A percentile compares a stretch with the other conserved stretches of the same genome.
phyloP scores from a whole-genome alignment of 2,888 invertebrate genomes.

The Pemphredon lugubris region DNA sequence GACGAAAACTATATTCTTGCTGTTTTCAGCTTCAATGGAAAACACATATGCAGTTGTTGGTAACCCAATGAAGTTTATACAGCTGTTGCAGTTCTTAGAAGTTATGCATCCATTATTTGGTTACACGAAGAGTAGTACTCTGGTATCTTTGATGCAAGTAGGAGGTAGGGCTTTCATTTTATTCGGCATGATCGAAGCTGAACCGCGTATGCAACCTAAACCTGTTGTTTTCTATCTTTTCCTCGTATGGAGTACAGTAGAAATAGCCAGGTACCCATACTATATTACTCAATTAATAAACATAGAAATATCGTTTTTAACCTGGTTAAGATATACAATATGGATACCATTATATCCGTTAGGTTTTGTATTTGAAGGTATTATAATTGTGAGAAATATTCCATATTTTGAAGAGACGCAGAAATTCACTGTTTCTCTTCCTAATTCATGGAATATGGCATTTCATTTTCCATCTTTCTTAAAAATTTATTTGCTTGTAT shows the following conservation, averaged over 20 bases:
- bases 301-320: slow-evolving; percentile 87
- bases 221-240: slow-evolving; percentile 95
- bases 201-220: slow-evolving; percentile 92
- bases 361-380: slow-evolving; percentile 93
- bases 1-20: too few relatives aligned
- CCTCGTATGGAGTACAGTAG: slow-evolving; percentile 90
- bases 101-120: slow-evolving; percentile 94
- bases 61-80: slow-evolving; percentile 89
- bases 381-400: slow-evolving; percentile 90
- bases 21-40: slow-evolving; percentile 83
- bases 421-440: slow-evolving; percentile 88
- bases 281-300: slow-evolving; percentile 92
- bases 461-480: slow-evolving; percentile 93
- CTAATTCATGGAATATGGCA: slow-evolving; percentile 92
- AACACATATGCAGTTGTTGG: slow-evolving; percentile 89
- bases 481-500: slow-evolving; percentile 88
- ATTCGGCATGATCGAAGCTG: slow-evolving; percentile 91
- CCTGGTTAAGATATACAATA: slow-evolving; percentile 95
- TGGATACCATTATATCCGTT: slow-evolving; percentile 97
- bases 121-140: slow-evolving; percentile 89
- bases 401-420: slow-evolving; percentile 94
- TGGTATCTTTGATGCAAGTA: slow-evolving; percentile 90
- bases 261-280: slow-evolving; percentile 95
- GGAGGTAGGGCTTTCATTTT: slow-evolving; percentile 90
- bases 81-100: slow-evolving; percentile 92